Base-by-base conservation (phyloP, 2,797 vertebrate species). In the Sebastes trivittatus region DNA sequence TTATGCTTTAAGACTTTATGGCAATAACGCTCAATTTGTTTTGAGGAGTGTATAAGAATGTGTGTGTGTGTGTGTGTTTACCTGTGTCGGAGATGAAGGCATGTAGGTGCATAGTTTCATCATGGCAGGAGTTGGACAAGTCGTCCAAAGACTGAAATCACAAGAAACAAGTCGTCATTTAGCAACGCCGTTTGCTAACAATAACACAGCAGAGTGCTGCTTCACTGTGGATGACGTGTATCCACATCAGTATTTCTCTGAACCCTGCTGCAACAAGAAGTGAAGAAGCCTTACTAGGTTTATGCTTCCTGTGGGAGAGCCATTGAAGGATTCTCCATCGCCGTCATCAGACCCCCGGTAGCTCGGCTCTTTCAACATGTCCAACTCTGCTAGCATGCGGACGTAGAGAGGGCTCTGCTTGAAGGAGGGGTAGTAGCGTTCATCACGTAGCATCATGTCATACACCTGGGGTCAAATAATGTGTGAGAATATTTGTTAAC, bases 331-430 rank as follows among this genome's bases (percentile, higher is more conserved):
- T 87, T 99, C 98, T 91, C 94, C 97, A 29, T 99, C 98, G 0
- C 98, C 98, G 22, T 99, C 98, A 58, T 99, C 98, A 5, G 98
- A 99, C 27, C 98, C 98, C 87, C 97, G 95, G 93, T 97, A 99
- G 94, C 98, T 99, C 3, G 98, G 98, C 93, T 99, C 98, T 88
- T 99, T 99, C 84, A 99, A 92, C 98, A 99, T 99, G 92, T 99
- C 98, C 84, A 99, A 92, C 89, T 99, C 98, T 6, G 98, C 98
- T 30, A 99, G 94, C 98, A 99, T 99, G 55, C 97, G 97, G 18
- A 99, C 97, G 22, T 99, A 99, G 32, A 99, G 95, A 5, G 96
- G 96, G 23, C 98, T 97, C 93, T 98, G 98, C 88, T 96, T 97
- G 94, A 99, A 99, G 0, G 98, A 98, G 1, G 98, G 98, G 93